These are phyloP conservation scores for Hemibagrus guttatus DNA, from an alignment of 2,797 vertebrate genomes.

Conservation along the genomic window DNA sequence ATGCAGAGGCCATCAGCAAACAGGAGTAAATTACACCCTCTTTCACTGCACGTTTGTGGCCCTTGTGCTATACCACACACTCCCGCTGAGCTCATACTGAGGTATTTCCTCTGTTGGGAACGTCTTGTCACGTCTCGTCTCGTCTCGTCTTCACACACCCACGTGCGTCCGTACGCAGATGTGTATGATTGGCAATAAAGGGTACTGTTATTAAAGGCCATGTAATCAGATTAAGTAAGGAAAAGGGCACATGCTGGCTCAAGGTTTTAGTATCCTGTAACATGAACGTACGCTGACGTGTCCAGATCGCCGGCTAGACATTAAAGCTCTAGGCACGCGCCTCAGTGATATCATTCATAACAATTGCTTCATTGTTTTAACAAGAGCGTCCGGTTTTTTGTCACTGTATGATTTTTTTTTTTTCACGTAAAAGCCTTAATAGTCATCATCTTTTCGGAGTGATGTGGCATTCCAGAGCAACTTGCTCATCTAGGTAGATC, in stretches of 20 bases:
- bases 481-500: slow-evolving; percentile 53
- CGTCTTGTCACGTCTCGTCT: background rate
- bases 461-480: slow-evolving; percentile 42
- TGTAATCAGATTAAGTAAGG: slow-evolving; percentile 73
- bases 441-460: slow-evolving; percentile 38
- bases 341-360: background rate
- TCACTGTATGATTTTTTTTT: slow-evolving; percentile 2
- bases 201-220: slow-evolving; percentile 69
- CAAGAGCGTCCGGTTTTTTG: slow-evolving; percentile 11
- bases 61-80: slow-evolving; percentile 1
- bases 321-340: background rate
- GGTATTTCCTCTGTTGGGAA: background rate
- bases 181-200: slow-evolving; percentile 65
- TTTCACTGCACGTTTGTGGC: slow-evolving; percentile 3
- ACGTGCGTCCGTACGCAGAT: slow-evolving; percentile 56
- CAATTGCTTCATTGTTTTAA: slow-evolving; percentile 30
- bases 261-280: slow-evolving; percentile 30
- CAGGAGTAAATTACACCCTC: slow-evolving; percentile 36
- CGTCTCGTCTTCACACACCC: background rate
- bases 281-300: slow-evolving; percentile 35
- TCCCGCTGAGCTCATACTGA: background rate
- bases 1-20: slow-evolving; percentile 32
- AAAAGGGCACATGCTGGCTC: slow-evolving; percentile 48
- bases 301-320: slow-evolving; percentile 12
- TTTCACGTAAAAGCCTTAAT: slow-evolving; percentile 33